These are phyloP conservation scores for Cynopterus sphinx DNA, from an alignment of 2,797 vertebrate species.

Conservation along the genomic window DNA sequence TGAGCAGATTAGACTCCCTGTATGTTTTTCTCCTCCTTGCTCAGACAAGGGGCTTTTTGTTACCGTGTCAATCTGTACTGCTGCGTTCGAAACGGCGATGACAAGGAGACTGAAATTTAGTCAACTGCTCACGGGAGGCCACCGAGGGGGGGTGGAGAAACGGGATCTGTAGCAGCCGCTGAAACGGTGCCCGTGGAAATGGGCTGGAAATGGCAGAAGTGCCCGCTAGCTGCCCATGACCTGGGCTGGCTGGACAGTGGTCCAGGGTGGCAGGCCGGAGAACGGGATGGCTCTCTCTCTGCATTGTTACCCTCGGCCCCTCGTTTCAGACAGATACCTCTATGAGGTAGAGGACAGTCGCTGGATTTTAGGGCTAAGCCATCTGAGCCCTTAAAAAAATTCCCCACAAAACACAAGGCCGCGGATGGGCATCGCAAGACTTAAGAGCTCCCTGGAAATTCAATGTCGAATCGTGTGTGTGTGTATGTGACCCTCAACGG, in stretches of 20 bases:
- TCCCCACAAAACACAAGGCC: not conserved
- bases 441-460: conserved; percentile 2
- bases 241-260: not conserved
- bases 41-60: conserved; percentile 72
- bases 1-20: conserved; percentile 55
- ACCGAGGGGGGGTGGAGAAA: not conserved
- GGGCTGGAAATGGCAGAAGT: not conserved
- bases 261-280: not conserved
- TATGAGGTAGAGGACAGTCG: not conserved
- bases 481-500: not conserved
- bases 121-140: conserved; percentile 32
- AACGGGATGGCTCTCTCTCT: not conserved
- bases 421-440: not conserved
- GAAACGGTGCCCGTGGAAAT: not conserved
- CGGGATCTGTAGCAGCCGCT: not conserved
- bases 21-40: conserved; percentile 7
- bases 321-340: not conserved
- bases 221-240: not conserved
- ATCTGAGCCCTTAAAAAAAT: not conserved
- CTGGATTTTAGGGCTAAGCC: not conserved
- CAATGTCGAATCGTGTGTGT: not conserved
- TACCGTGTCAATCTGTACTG: conserved; percentile 32
- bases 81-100: not conserved
- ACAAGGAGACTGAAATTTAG: conserved; percentile 58
- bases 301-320: not conserved